Conservation (phyloP, 2,113 vertebrate species). For the Choloepus hoffmanni region DNA sequence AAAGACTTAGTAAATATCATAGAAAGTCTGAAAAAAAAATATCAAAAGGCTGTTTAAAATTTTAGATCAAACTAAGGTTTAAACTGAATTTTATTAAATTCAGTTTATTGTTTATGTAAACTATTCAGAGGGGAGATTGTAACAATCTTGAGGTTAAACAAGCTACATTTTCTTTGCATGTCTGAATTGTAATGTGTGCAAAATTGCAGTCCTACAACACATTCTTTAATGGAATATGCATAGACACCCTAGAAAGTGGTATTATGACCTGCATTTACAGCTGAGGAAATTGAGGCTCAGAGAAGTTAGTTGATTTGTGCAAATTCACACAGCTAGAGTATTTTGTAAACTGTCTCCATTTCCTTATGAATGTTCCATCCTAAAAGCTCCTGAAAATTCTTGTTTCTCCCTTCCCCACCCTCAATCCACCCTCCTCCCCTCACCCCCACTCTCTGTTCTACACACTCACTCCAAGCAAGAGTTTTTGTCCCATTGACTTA, state of each 20-base stretch:
- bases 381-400: not conserved
- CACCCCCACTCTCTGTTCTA: not conserved
- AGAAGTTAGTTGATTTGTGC: not conserved
- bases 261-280: not conserved
- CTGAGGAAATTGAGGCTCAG: not conserved
- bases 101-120: not conserved
- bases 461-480: not conserved
- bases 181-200: not conserved
- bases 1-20: not conserved
- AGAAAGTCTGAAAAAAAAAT: not conserved
- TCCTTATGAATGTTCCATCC: not conserved
- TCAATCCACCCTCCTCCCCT: too few relatives aligned
- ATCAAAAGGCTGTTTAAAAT: not conserved
- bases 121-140: not conserved
- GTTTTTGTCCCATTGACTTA: not conserved
- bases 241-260: not conserved
- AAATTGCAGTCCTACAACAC: not conserved
- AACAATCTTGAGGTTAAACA: not conserved
- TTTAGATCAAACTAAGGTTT: not conserved
- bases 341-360: not conserved
- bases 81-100: not conserved
- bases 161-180: not conserved
- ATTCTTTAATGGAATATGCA: not conserved
- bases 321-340: not conserved
- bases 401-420: not conserved